These are phyloP conservation scores for Caenorhabditis plicata DNA, from an alignment of 2,888 invertebrate genomes.

Conservation along the genomic window DNA sequence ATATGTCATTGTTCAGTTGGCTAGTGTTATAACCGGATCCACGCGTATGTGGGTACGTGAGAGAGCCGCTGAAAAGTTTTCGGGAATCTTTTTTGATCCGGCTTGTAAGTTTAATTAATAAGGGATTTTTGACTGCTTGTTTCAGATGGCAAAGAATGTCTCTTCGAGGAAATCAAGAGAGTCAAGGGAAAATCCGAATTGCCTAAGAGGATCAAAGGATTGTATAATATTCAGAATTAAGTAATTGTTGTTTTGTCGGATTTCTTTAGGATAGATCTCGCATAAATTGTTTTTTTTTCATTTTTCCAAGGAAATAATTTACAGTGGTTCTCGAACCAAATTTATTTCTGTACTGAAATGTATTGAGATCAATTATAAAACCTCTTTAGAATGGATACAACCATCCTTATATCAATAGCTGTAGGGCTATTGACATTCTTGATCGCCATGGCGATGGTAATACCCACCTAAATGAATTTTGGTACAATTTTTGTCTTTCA, in stretches of 20 bases:
- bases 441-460: constrained; percentile 17
- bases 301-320: neutral
- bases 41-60: constrained; percentile 60
- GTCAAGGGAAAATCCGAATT: constrained; percentile 72
- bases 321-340: neutral
- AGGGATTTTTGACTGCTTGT: constrained; percentile 48
- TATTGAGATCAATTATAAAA: neutral
- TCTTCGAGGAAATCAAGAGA: constrained; percentile 78
- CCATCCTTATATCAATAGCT: neutral
- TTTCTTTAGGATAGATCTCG: constrained; percentile 10
- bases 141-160: constrained; percentile 75
- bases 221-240: constrained; percentile 48
- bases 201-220: constrained; percentile 50
- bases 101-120: constrained; percentile 45
- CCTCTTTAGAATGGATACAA: neutral
- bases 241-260: neutral
- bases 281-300: constrained; percentile 11
- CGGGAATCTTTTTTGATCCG: constrained; percentile 62
- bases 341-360: neutral
- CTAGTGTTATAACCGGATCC: constrained; percentile 59
- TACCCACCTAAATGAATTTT: too few species aligned
- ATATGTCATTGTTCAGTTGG: constrained; percentile 61
- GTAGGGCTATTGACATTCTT: constrained; percentile 28
- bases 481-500: constrained; percentile 1
- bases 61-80: constrained; percentile 57